phyloP scores from a whole-genome alignment of 2,113 vertebrate genomes.

The Oenanthe oenanthe region DNA sequence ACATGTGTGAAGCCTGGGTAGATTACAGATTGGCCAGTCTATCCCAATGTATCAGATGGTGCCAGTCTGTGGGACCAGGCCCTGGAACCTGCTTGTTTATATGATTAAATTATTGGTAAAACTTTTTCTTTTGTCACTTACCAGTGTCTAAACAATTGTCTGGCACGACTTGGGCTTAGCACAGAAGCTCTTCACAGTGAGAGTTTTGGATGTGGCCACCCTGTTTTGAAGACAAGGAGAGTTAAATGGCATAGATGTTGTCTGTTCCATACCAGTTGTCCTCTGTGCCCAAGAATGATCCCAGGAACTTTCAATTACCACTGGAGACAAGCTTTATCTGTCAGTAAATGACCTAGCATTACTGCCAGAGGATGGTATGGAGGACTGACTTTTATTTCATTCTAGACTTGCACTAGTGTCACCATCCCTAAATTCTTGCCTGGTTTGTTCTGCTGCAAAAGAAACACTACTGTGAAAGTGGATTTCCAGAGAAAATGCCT shows the following conservation, averaged over 20 bases:
- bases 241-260: background rate
- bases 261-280: background rate
- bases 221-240: background rate
- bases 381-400: background rate
- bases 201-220: background rate
- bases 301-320: background rate
- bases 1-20: background rate
- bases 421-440: background rate
- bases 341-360: background rate
- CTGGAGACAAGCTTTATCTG: background rate
- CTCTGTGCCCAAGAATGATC: background rate
- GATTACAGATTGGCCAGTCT: background rate
- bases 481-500: background rate
- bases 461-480: background rate
- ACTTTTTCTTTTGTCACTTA: background rate
- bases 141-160: background rate
- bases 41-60: background rate
- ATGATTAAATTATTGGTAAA: background rate
- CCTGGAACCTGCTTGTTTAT: background rate
- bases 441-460: background rate
- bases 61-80: background rate
- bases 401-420: background rate
- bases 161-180: background rate
- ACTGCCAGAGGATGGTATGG: background rate
- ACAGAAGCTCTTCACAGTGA: background rate